Base-by-base conservation (phyloP, 2,797 vertebrate species). In the Tenualosa thibaudeaui region DNA sequence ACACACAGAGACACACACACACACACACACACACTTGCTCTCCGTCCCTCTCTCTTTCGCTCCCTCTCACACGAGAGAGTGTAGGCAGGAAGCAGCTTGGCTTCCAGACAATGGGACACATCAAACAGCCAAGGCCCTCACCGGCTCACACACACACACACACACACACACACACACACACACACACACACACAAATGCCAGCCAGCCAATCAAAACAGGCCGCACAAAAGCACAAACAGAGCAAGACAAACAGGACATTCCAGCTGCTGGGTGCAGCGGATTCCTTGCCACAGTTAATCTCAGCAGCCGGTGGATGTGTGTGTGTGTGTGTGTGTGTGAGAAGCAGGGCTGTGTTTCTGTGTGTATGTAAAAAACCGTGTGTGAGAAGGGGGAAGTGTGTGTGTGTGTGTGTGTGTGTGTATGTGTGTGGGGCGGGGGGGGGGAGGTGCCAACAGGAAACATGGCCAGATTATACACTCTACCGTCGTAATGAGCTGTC, bases 161-260 rank as follows among this genome's bases (percentile, higher is more conserved):
- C 82, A 54, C 89, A 71, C 88, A 81, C 90, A 71, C 89, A 85
- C 87, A 60, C 78, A 68, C 83, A 87, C 83, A 86, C 75, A 81
- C 68, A 62, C 81, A 84, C 62, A 58, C 53, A 83, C 85, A 86
- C 65, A 78, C n/a, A 83, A 82, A 86, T 89, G 81, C 85, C 88
- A 90, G 84, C 85, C 85, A 10, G 89, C 89, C 89, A 91, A 91
- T 90, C 84, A 91, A 91, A 91, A 90, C 89, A 89, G 83, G 65
- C 84, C 75, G 81, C 81, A 53, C 86, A 87, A 85, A 88, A 88
- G 86, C 88, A 89, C 87, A 92, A 90, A 94, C 92, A 94, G 87
- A 94, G 91, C 93, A 94, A 94, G 93, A 94, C 94, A 96, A 96
- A 96, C 95, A 95, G 95, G 94, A 95, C 95, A 95, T 95, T 96